Evolutionary conservation across 2,797 vertebrate genomes (phyloP).

Genomic region (Leuciscus waleckii): DNA sequence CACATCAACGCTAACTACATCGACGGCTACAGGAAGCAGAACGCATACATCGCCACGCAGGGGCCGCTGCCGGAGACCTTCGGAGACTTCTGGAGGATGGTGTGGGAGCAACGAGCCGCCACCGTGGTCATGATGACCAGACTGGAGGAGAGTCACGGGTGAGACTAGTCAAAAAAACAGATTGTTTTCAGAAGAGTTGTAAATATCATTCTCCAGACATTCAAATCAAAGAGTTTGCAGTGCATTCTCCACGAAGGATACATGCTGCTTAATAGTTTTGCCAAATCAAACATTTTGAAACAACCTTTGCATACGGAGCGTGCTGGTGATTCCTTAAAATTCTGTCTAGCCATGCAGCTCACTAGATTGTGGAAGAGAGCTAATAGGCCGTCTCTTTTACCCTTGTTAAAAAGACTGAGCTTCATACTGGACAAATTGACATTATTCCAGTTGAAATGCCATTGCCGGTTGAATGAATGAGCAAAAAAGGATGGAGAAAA

Average conservation of each 20-base stretch:
- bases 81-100: constrained; percentile 98
- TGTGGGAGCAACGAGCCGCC: constrained; percentile 96
- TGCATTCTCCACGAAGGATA: background rate
- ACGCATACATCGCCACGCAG: constrained; percentile 97
- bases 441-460: constrained; percentile 55
- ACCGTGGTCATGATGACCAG: constrained; percentile 98
- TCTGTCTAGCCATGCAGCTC: background rate
- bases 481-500: constrained; percentile 40
- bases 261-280: background rate
- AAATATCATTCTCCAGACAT: background rate
- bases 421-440: constrained; percentile 40
- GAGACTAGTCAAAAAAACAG: constrained; percentile 46
- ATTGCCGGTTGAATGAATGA: constrained; percentile 27
- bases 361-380: constrained; percentile 11
- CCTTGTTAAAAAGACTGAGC: constrained; percentile 8
- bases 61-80: constrained; percentile 95
- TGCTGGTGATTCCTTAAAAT: background rate
- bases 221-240: background rate
- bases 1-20: constrained; percentile 98
- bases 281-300: background rate
- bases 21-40: constrained; percentile 97
- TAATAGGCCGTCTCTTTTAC: constrained; percentile 21
- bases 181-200: background rate
- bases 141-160: constrained; percentile 96
- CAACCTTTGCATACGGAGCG: background rate